These are phyloP conservation scores for Anisognathus igniventris DNA, from an alignment of 2,797 vertebrate species.

Conservation along the genomic window DNA sequence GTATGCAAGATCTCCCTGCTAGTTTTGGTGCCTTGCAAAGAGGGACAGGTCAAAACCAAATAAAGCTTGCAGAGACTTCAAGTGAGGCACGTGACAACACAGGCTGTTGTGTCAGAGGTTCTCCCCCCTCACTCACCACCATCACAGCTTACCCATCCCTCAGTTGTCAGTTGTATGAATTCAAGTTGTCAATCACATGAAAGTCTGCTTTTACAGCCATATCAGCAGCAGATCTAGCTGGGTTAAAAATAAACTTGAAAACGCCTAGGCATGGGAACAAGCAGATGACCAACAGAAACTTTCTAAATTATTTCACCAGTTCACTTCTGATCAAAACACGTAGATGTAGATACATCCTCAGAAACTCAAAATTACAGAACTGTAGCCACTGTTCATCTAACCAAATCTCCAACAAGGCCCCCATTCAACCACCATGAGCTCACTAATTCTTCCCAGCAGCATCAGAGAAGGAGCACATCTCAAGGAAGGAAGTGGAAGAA, in stretches of 20 bases:
- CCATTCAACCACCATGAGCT: not conserved
- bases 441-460: not conserved
- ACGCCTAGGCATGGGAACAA: not conserved
- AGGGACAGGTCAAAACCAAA: not conserved
- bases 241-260: conserved; percentile 48
- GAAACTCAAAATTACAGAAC: not conserved
- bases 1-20: not conserved
- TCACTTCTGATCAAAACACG: not conserved
- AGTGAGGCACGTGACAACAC: not conserved
- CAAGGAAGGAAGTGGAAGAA: not conserved
- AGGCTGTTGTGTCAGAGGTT: not conserved
- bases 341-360: not conserved
- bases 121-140: not conserved
- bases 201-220: conserved; percentile 10
- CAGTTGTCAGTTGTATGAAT: conserved; percentile 10
- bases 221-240: not conserved
- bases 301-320: not conserved
- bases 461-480: not conserved
- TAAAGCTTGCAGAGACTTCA: not conserved
- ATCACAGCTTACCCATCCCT: conserved; percentile 19
- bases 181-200: not conserved
- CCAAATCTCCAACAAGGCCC: not conserved
- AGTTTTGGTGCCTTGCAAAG: not conserved
- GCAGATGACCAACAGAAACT: conserved; percentile 17
- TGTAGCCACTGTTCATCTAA: not conserved